phyloP scores from a whole-genome alignment of 1,140 invertebrate genomes.

The Hylyphantes graminicola region DNA sequence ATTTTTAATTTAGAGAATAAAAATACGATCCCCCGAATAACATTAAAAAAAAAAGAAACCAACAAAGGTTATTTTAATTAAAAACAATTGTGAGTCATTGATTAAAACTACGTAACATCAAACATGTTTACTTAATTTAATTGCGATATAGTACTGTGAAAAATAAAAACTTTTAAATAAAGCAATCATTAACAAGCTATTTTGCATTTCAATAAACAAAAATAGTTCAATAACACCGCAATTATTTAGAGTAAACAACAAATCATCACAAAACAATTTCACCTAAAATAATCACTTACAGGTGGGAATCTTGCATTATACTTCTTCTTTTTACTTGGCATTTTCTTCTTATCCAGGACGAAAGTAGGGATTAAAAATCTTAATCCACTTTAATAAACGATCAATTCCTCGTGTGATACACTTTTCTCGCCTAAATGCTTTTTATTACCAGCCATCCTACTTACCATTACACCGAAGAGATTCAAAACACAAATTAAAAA shows the following conservation, averaged over 20 bases:
- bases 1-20: too few relatives aligned
- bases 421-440: conserved; percentile 40
- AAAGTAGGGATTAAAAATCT: conserved; percentile 6
- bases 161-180: too few relatives aligned
- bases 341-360: conserved; percentile 68
- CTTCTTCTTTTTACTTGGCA: conserved; percentile 97
- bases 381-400: background rate
- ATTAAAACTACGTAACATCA: too few relatives aligned
- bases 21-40: too few relatives aligned
- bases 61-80: too few relatives aligned
- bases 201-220: too few relatives aligned
- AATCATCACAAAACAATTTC: conserved; percentile 1
- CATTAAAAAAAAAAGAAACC: too few relatives aligned
- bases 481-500: conserved; percentile 9
- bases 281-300: conserved; percentile 73
- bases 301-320: conserved; percentile 95
- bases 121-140: too few relatives aligned
- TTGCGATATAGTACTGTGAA: too few relatives aligned
- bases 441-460: conserved; percentile 41
- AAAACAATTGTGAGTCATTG: too few relatives aligned
- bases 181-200: too few relatives aligned
- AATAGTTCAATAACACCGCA: too few relatives aligned
- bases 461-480: background rate
- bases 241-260: background rate
- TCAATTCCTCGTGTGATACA: conserved; percentile 8